Evolutionary conservation across 2,888 invertebrate species (phyloP), one percentile per base, ranked within the genome.

Genomic region (Sinotaia quadrata): DNA sequence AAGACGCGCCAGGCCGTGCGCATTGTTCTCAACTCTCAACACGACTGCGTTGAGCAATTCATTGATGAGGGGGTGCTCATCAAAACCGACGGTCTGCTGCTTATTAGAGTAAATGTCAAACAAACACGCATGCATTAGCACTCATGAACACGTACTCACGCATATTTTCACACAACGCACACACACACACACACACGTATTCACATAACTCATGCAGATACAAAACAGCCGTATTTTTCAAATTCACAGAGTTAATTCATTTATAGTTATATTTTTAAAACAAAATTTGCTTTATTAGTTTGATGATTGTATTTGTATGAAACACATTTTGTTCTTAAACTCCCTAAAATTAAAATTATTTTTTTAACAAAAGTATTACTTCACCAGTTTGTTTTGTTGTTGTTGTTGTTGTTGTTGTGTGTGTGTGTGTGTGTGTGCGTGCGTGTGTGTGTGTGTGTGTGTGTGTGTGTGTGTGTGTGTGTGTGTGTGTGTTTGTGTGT

Each of bases 1-100:
- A 92, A 92, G 84, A 91, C 92, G 0, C 86, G 90, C 3, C 91
- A 91, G 76, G 91, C 91, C 0, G 91, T 91, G 54, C 89, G 91
- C 0, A 89, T 90, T 4, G 91, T 91, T 0, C 87, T 92, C 0
- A 91, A 91, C 71, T 90, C 90, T 87, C 87, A 91, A 77, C 74
- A 89, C 27, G 91, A 91, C 51, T 89, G 90, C 8, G 87, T 91
- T 77, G 88, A 89, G 72, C 86, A 88, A 61, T 80, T 92, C 29
- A 91, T 91, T 71, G 90, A 90, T 72, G 91, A 91, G 72, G 87
- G 91, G 5, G 90, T 91, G 69, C 81, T 91, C 0, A 91, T 29
- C 8, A n/a, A 18, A 0, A 33, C 15, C 5, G 56, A 56, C 56
- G 21, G 12, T 12, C 33, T 34, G 12, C 3, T 29, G 10, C 7